Base-by-base conservation (phyloP, 2,888 invertebrate species). In the Pyrrhia umbra region DNA sequence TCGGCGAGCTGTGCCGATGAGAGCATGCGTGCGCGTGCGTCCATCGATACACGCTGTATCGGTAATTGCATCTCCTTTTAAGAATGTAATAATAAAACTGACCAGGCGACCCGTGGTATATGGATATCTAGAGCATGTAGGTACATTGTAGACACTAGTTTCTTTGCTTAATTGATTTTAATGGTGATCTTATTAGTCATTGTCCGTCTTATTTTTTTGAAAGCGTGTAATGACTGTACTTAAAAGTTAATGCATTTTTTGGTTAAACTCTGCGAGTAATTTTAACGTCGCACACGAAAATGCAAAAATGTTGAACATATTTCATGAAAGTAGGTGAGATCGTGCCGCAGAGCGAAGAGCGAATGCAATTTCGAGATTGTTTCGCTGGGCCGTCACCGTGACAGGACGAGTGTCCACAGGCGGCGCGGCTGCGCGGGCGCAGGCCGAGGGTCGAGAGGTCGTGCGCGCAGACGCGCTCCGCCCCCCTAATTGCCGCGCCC, bases 401-500 rank as follows among this genome's bases (percentile, higher is more conserved):
- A 85, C 86, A 88, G 85, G 83, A 79, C 79, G 84, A 85, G 85
- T 83, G 88, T 85, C 85, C 84, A 83, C 83, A 74, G 75, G 78
- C 76, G 51, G 77, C 68, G 75, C 74, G 75, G 75, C 73, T 54
- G 71, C 67, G 80, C 79, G 70, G 82, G 85, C 86, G 85, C 81
- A 77, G 77, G 83, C 82, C 81, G 82, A 77, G 86, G 92, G 93
- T 92, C 91, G 88, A 88, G 85, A 90, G 94, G 95, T 95, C 93
- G 91, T 85, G 90, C 87, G 86, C 91, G 88, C 92, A 90, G 92
- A 89, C 92, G 85, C 85, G 89, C 87, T 81, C 93, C 95, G 93
- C 95, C 95, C 89, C 89, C 92, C 93, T 95, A 95, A 95, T 95
- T 95, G 93, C 92, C 88, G 90, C 91, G 90, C 91, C 92, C 92